phyloP scores from a whole-genome alignment of 1,140 invertebrate species.

The Calephelis virginiensis region DNA sequence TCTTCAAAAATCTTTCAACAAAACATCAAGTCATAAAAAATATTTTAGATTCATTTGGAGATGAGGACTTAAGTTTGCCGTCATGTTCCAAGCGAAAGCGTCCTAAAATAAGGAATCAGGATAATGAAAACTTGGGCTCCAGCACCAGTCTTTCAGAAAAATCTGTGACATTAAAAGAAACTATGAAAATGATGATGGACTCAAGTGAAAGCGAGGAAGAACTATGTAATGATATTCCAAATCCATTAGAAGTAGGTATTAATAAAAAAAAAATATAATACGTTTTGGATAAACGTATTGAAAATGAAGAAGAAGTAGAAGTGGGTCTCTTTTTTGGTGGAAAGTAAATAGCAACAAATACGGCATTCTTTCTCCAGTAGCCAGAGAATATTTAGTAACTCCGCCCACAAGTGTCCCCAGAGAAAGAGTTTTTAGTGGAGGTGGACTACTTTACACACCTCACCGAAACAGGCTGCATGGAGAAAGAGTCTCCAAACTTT shows the following conservation, averaged over 20 bases:
- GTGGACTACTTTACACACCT: too few relatives aligned
- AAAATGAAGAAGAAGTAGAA: slow-evolving; percentile 34
- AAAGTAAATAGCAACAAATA: slow-evolving; percentile 37
- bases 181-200: slow-evolving; percentile 35
- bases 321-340: slow-evolving; percentile 37
- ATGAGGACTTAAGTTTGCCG: slow-evolving; percentile 26
- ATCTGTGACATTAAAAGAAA: slow-evolving; percentile 34
- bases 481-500: too few relatives aligned
- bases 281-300: slow-evolving; percentile 30
- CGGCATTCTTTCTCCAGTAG: slow-evolving; percentile 32
- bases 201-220: slow-evolving; percentile 34
- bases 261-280: background rate
- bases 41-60: slow-evolving; percentile 37
- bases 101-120: slow-evolving; percentile 31
- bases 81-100: slow-evolving; percentile 33
- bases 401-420: slow-evolving; percentile 30
- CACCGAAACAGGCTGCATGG: too few relatives aligned
- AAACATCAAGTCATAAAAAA: slow-evolving; percentile 34
- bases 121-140: slow-evolving; percentile 31
- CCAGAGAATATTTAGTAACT: slow-evolving; percentile 33
- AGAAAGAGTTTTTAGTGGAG: too few relatives aligned
- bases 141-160: slow-evolving; percentile 30
- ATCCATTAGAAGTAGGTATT: slow-evolving; percentile 29
- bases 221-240: slow-evolving; percentile 34
- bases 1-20: slow-evolving; percentile 33